Conservation (phyloP, 2,888 invertebrate genomes). For the Minunthozetes semirufus region DNA sequence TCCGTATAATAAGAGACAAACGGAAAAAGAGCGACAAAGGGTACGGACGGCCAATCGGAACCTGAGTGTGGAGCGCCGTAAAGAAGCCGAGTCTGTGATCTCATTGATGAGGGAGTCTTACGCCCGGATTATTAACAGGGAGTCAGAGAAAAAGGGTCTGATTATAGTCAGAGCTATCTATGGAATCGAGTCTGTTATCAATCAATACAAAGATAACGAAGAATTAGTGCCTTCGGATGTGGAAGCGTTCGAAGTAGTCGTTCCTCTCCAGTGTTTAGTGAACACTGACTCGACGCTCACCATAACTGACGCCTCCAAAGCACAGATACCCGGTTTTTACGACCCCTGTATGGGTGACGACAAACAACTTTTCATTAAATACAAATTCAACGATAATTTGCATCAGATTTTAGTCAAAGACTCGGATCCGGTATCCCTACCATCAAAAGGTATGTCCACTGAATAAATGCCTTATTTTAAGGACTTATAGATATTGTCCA, state of each 20-base stretch:
- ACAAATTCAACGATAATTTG: constrained; percentile 70
- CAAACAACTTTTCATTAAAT: constrained; percentile 76
- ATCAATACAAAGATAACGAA: constrained; percentile 19
- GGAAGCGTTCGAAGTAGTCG: constrained; percentile 75
- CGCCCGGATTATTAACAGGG: constrained; percentile 69
- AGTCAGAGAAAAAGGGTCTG: constrained; percentile 73
- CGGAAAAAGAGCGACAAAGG: constrained; percentile 70
- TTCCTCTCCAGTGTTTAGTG: constrained; percentile 73
- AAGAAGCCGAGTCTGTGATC: constrained; percentile 71
- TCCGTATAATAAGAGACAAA: constrained; percentile 63
- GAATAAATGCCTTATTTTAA: too few species aligned
- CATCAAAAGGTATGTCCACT: not conserved
- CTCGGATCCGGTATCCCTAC: not conserved
- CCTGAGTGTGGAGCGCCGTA: constrained; percentile 67
- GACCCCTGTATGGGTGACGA: constrained; percentile 87
- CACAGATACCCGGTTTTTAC: constrained; percentile 88
- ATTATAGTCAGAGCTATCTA: constrained; percentile 71
- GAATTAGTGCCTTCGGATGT: not conserved
- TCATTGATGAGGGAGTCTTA: constrained; percentile 87
- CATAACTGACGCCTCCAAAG: constrained; percentile 5
- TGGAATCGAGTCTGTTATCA: constrained; percentile 44
- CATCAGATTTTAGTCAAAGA: constrained; percentile 74
- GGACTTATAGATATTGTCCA: too few species aligned
- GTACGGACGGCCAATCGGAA: constrained; percentile 70
- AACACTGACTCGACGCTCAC: constrained; percentile 17